Conservation (phyloP, 2,797 vertebrate genomes). For the Anableps anableps region DNA sequence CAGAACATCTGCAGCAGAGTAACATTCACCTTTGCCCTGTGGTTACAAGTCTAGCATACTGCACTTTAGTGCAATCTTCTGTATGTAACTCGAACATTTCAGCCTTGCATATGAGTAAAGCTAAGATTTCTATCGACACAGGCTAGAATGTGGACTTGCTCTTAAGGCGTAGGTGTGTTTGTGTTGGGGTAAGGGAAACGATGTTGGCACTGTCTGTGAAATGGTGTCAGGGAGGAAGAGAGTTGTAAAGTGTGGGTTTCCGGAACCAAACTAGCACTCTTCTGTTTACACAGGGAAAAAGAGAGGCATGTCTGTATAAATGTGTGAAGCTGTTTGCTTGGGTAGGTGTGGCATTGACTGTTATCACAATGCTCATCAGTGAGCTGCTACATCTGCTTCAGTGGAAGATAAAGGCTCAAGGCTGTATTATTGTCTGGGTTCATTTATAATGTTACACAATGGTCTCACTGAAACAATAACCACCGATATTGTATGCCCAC, state of each 20-base stretch:
- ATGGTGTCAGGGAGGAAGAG: slow-evolving; percentile 79
- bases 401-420: slow-evolving; percentile 18
- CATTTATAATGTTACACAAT: slow-evolving; percentile 21
- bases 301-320: slow-evolving; percentile 35
- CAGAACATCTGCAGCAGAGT: not conserved
- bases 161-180: slow-evolving; percentile 9
- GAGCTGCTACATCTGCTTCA: slow-evolving; percentile 10
- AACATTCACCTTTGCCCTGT: slow-evolving; percentile 16
- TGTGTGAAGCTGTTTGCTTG: slow-evolving; percentile 38
- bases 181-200: slow-evolving; percentile 19
- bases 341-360: slow-evolving; percentile 31
- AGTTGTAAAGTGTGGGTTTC: slow-evolving; percentile 85
- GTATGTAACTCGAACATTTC: slow-evolving; percentile 10
- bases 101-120: not conserved
- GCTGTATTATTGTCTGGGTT: slow-evolving; percentile 12
- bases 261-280: slow-evolving; percentile 58
- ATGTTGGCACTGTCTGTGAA: slow-evolving; percentile 45
- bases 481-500: slow-evolving; percentile 2
- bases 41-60: slow-evolving; percentile 13
- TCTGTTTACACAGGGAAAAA: slow-evolving; percentile 62
- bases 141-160: not conserved
- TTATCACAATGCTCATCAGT: slow-evolving; percentile 17
- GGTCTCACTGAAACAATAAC: not conserved
- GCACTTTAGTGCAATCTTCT: slow-evolving; percentile 8
- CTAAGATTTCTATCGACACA: slow-evolving; percentile 5